Evolutionary conservation across 1,140 invertebrate species (phyloP).

Genomic region (Physella acuta): DNA sequence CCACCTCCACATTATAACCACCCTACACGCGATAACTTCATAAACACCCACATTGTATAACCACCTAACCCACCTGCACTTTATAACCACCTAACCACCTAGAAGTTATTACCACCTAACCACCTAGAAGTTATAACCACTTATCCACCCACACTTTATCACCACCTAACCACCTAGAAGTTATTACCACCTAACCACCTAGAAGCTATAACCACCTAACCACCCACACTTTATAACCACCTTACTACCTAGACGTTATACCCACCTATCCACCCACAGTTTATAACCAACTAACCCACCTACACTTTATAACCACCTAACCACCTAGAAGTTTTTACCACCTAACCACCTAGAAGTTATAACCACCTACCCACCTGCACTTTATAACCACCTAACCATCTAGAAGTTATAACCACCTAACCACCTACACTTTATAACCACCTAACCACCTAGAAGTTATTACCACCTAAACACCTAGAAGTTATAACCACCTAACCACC

Average conservation of each 20-base stretch:
- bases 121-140: background rate
- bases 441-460: too few species aligned
- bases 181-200: background rate
- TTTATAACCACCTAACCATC: background rate
- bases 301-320: background rate
- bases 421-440: too few species aligned
- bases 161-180: background rate
- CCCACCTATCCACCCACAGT: background rate
- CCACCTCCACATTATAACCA: background rate
- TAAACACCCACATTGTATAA: background rate
- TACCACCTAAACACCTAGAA: too few species aligned
- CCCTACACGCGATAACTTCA: background rate
- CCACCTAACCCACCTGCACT: background rate
- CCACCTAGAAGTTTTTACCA: background rate
- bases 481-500: too few species aligned
- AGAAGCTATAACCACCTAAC: background rate
- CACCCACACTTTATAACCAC: background rate
- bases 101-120: too few species aligned
- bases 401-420: background rate
- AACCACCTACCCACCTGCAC: background rate
- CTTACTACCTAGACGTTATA: background rate
- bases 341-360: background rate
- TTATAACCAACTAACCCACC: background rate
- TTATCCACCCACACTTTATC: background rate
- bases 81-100: too few species aligned